phyloP scores from a whole-genome alignment of 2,797 vertebrate species.

The Sebastes itinus region DNA sequence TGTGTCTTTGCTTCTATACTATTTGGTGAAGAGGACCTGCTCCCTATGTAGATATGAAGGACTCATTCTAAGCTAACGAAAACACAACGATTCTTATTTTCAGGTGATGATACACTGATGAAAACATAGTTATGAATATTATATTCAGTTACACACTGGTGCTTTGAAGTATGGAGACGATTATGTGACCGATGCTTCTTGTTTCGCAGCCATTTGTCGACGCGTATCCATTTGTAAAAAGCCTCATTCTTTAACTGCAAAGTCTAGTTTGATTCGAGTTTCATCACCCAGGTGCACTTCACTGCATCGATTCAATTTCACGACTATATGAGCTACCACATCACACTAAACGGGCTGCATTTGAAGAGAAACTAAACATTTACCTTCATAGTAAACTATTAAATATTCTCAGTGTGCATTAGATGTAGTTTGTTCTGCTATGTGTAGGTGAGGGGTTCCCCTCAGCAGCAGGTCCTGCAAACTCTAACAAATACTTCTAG shows the following conservation, averaged over 20 bases:
- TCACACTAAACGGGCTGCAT: neutral
- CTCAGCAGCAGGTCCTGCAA: neutral
- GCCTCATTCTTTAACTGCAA: neutral
- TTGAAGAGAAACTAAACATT: neutral
- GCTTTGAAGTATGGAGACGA: neutral
- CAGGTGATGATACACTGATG: too few species aligned
- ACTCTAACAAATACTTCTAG: constrained; percentile 2
- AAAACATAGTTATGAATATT: too few species aligned
- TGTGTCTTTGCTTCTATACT: too few species aligned
- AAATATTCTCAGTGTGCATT: neutral
- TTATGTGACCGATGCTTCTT: neutral
- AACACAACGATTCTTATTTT: too few species aligned
- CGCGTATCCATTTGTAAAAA: neutral
- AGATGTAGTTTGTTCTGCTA: neutral
- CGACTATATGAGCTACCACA: neutral
- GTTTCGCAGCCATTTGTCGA: neutral
- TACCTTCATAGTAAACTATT: neutral
- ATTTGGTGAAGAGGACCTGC: too few species aligned
- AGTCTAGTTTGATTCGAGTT: neutral
- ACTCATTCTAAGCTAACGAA: too few species aligned
- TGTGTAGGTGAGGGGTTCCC: neutral
- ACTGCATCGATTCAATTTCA: neutral
- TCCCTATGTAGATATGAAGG: too few species aligned
- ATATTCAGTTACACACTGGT: too few species aligned
- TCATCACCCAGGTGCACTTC: too few species aligned